phyloP scores from a whole-genome alignment of 2,888 invertebrate genomes.

The Lepeophtheirus nordmannii region DNA sequence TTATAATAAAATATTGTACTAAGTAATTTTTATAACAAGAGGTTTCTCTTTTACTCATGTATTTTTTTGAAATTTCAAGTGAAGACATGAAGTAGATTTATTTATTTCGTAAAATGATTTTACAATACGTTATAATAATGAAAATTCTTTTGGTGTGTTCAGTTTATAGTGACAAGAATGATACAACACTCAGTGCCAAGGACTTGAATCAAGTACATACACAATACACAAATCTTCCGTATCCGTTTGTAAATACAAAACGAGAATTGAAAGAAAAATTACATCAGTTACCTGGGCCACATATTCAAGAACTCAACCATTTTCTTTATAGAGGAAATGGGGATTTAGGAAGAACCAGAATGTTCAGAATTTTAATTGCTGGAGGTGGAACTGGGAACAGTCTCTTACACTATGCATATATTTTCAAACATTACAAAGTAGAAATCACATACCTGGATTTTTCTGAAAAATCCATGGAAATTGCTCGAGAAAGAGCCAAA shows the following conservation, averaged over 20 bases:
- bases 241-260: not conserved
- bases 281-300: not conserved
- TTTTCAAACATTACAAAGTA: not conserved
- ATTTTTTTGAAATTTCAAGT: no score
- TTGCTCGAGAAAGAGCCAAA: conserved; percentile 2
- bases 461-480: not conserved
- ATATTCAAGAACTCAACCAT: not conserved
- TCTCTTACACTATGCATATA: not conserved
- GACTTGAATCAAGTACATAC: not conserved
- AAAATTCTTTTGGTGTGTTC: no score
- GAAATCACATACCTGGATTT: not conserved
- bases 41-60: no score
- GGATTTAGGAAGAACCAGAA: not conserved
- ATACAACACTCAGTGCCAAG: not conserved
- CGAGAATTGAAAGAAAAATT: not conserved
- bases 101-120: no score
- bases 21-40: no score
- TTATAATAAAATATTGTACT: no score
- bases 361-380: not conserved
- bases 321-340: not conserved
- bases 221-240: not conserved
- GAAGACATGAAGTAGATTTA: no score
- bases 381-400: not conserved
- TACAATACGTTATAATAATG: no score
- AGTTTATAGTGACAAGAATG: no score